Conservation (phyloP, 2,797 vertebrate species). For the Dromococcyx pavoninus region DNA sequence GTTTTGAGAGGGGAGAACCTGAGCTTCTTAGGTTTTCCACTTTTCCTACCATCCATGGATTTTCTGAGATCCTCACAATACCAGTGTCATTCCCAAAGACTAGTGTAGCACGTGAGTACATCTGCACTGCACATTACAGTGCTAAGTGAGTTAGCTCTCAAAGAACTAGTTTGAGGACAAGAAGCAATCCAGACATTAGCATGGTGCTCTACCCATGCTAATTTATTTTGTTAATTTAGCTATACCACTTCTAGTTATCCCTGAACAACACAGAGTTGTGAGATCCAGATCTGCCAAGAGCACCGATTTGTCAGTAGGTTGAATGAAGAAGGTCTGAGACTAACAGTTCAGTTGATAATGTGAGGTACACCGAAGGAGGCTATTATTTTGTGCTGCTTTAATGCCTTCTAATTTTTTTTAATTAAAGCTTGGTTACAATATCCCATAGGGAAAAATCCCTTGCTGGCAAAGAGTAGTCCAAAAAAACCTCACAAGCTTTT, state of each 20-base stretch:
- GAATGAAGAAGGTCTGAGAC: slow-evolving; percentile 27
- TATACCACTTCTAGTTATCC: slow-evolving; percentile 10
- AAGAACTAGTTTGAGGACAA: slow-evolving; percentile 38
- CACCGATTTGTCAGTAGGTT: slow-evolving; percentile 13
- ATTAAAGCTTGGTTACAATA: slow-evolving; percentile 55
- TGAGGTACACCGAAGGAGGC: slow-evolving; percentile 38
- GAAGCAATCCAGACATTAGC: slow-evolving; percentile 23
- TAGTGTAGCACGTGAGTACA: not conserved
- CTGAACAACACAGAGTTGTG: not conserved
- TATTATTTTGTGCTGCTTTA: slow-evolving; percentile 61
- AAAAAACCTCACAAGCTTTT: slow-evolving; percentile 46
- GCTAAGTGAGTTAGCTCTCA: not conserved
- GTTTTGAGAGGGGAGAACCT: not conserved
- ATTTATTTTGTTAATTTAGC: slow-evolving; percentile 13
- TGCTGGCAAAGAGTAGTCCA: not conserved
- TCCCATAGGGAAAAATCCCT: slow-evolving; percentile 34
- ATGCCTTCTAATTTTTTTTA: slow-evolving; percentile 67
- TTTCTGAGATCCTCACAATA: not conserved
- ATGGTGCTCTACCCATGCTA: slow-evolving; percentile 23
- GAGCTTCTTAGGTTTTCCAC: not conserved
- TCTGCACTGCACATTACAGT: not conserved
- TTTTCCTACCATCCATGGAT: not conserved
- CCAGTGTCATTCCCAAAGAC: not conserved
- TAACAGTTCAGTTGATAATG: slow-evolving; percentile 46
- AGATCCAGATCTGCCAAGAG: slow-evolving; percentile 3